Conservation (phyloP, 2,113 vertebrate species). For the Fukomys damarensis region DNA sequence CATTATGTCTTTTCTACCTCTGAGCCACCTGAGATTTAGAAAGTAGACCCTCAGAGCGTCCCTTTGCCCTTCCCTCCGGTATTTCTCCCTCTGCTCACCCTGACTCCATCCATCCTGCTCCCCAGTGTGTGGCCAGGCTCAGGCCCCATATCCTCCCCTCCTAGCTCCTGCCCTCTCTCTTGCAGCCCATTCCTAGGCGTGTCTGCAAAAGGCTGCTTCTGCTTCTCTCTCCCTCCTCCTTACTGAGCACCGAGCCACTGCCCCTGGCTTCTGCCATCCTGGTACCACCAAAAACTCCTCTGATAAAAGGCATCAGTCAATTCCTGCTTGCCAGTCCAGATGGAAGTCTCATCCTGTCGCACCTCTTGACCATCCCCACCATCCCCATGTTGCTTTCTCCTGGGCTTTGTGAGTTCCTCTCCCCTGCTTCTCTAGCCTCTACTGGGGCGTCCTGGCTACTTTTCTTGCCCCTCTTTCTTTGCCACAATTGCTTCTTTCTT, state of each 20-base stretch:
- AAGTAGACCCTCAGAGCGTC: neutral
- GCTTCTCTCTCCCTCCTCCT: neutral
- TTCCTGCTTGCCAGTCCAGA: neutral
- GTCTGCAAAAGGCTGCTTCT: neutral
- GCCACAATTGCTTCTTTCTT: neutral
- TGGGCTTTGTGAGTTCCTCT: neutral
- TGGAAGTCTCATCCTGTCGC: neutral
- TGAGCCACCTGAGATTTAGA: neutral
- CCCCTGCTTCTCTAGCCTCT: neutral
- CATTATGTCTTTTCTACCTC: neutral
- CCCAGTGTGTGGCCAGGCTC: neutral
- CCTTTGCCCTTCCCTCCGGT: fast-evolving
- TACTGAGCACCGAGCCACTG: neutral
- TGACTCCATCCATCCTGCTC: neutral
- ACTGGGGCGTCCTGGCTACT: neutral
- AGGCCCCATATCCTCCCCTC: neutral
- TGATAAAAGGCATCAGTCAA: neutral
- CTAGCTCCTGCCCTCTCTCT: neutral
- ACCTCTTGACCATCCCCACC: neutral
- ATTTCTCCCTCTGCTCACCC: neutral
- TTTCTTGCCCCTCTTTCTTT: no score
- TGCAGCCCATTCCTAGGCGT: neutral
- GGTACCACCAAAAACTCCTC: neutral
- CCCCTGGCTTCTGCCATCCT: neutral
- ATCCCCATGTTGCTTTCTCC: neutral